Base-by-base conservation (phyloP, 2,797 vertebrate genomes). In the Micrastur ruficollis region DNA sequence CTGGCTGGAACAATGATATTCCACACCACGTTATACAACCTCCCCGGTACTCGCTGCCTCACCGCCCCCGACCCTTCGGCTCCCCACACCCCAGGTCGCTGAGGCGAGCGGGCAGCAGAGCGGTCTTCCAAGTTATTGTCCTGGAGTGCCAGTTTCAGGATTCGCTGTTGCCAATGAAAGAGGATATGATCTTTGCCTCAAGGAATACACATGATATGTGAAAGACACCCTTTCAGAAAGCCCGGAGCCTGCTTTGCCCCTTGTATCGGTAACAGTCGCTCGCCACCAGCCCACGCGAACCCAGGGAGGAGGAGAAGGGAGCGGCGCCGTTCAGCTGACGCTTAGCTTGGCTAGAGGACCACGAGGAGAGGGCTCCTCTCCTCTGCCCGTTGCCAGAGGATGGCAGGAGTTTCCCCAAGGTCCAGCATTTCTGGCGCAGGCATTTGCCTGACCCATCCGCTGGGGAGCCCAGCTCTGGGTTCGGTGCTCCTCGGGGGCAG, bases 1-100 rank as follows among this genome's bases (percentile, higher is more conserved):
- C 88, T 94, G 96, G 86, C 95, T 79, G 93, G 58, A 68, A 90
- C 92, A 93, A 86, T 68, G 95, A 94, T 81, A 90, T 95, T 93
- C 96, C 95, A 96, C 93, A 86, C 93, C 76, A 58, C 14, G 14
- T 94, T 90, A 93, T 93, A 92, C 95, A 93, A 79, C 88, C 75
- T 26, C 79, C 72, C 16, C 7, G 2, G 46, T 63, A 9, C 80
- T 55, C 34, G 4, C 75, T 3, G 53, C 74, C 71, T 20, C 68
- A 0, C n/a, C 19, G 1, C 53, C 65, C 87, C 93, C 11, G 8
- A 74, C 70, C 89, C 92, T 8, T 29, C 4, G 9, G 61, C 76
- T 79, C 61, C 87, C 81, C 26, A 2, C 58, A 11, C 3, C 88
- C 80, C 59, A 59, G 85, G 88, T 94, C 31, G 5, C 61, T 13